phyloP scores from a whole-genome alignment of 2,888 invertebrate species.

The Lepeophtheirus nordmannii region DNA sequence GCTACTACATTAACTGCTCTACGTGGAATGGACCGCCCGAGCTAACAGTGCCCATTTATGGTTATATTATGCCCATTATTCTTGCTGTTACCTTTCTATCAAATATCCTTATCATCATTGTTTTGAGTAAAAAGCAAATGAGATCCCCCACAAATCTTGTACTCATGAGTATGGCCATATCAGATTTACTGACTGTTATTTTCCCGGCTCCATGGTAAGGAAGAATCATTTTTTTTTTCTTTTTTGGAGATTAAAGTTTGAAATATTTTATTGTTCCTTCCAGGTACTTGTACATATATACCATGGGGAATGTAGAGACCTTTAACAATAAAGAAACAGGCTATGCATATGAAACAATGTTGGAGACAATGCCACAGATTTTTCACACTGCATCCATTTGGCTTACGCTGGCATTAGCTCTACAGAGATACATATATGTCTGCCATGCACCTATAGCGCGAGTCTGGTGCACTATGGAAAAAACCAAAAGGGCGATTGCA shows the following conservation, averaged over 20 bases:
- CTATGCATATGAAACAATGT: slow-evolving; percentile 48
- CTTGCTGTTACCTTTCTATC: slow-evolving; percentile 72
- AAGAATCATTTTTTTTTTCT: no score
- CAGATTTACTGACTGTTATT: slow-evolving; percentile 80
- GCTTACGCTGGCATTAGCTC: slow-evolving; percentile 75
- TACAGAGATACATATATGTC: slow-evolving; percentile 85
- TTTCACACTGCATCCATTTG: slow-evolving; percentile 89
- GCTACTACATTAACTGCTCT: slow-evolving; percentile 17
- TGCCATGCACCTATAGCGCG: slow-evolving; percentile 78
- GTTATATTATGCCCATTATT: slow-evolving; percentile 65
- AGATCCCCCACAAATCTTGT: slow-evolving; percentile 79
- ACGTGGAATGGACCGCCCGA: slow-evolving; percentile 39
- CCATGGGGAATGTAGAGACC: slow-evolving; percentile 69
- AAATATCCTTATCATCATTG: slow-evolving; percentile 76
- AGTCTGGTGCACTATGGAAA: slow-evolving; percentile 49
- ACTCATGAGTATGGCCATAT: slow-evolving; percentile 84
- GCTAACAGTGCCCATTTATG: slow-evolving; percentile 53
- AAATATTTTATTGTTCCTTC: not conserved
- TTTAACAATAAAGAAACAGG: slow-evolving; percentile 61
- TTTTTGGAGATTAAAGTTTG: no score
- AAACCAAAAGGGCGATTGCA: slow-evolving; percentile 59
- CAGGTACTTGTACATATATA: slow-evolving; percentile 68
- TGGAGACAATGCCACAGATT: slow-evolving; percentile 59
- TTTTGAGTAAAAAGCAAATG: slow-evolving; percentile 78
- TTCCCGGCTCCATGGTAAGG: slow-evolving; percentile 64